Conservation (phyloP, 2,888 invertebrate genomes). For the Acrobasis repandana region DNA sequence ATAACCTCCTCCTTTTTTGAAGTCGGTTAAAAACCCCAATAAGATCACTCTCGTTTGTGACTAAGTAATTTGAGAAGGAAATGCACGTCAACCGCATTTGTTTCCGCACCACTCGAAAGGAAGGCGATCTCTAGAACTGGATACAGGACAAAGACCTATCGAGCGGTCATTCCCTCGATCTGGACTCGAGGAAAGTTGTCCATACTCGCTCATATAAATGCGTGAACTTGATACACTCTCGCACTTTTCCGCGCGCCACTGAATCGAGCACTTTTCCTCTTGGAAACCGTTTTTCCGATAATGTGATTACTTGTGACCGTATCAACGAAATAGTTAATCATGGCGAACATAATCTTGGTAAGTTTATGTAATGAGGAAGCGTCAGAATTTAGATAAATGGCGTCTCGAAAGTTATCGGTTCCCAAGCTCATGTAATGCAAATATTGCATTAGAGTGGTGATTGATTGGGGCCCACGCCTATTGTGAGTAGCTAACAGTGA, state of each 20-base stretch:
- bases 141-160: constrained; percentile 78
- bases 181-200: constrained; percentile 75
- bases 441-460: constrained; percentile 36
- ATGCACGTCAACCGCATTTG: constrained; percentile 28
- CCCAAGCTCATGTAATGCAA: constrained; percentile 26
- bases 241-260: constrained; percentile 70
- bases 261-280: constrained; percentile 71
- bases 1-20: no score
- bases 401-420: constrained; percentile 11
- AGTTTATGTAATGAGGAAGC: constrained; percentile 42
- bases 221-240: constrained; percentile 73
- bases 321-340: constrained; percentile 38
- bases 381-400: constrained; percentile 16
- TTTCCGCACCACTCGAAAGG: constrained; percentile 55
- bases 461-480: constrained; percentile 49
- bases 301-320: constrained; percentile 51
- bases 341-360: constrained; percentile 68
- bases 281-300: constrained; percentile 55
- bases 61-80: constrained; percentile 21
- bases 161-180: constrained; percentile 73
- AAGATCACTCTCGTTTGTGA: constrained; percentile 10
- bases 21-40: not conserved
- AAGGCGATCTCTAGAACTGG: constrained; percentile 59
- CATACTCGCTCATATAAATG: constrained; percentile 70
- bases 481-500: constrained; percentile 41